phyloP scores from a whole-genome alignment of 1,140 invertebrate genomes.

The Heliconius nattereri region DNA sequence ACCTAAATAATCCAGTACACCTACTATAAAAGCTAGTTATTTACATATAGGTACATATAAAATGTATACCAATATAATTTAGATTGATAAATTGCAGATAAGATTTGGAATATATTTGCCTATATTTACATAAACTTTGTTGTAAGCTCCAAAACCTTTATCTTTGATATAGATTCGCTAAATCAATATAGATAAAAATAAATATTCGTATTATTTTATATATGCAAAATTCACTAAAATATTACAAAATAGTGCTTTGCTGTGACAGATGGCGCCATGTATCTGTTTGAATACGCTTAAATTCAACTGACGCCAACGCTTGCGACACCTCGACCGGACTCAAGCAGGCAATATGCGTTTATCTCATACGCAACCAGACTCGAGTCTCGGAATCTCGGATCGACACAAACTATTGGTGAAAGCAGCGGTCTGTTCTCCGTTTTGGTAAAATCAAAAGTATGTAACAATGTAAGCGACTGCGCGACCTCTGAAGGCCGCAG shows the following conservation, averaged over 20 bases:
- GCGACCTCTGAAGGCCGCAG: conserved; percentile 68
- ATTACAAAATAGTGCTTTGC: neutral
- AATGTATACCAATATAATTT: neutral
- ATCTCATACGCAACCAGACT: conserved; percentile 51
- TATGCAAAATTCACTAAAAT: neutral
- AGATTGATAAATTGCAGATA: neutral
- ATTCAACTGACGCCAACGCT: conserved; percentile 59
- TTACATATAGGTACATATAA: no score
- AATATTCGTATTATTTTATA: neutral
- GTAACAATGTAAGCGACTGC: conserved; percentile 26
- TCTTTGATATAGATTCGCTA: neutral
- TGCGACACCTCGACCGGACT: conserved; percentile 65
- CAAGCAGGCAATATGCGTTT: conserved; percentile 65
- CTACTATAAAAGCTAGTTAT: no score
- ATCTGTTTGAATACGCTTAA: conserved; percentile 53
- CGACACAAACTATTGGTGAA: conserved; percentile 47
- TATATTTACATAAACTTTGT: neutral
- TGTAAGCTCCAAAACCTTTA: neutral
- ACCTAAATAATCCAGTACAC: no score
- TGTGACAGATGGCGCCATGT: conserved; percentile 51
- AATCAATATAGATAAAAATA: neutral
- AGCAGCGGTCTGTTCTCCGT: conserved; percentile 37
- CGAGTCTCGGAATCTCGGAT: conserved; percentile 28
- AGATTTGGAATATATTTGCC: neutral
- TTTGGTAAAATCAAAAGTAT: conserved; percentile 40